Conservation (phyloP, 2,797 vertebrate genomes). For the Rhabdomys pumilio region DNA sequence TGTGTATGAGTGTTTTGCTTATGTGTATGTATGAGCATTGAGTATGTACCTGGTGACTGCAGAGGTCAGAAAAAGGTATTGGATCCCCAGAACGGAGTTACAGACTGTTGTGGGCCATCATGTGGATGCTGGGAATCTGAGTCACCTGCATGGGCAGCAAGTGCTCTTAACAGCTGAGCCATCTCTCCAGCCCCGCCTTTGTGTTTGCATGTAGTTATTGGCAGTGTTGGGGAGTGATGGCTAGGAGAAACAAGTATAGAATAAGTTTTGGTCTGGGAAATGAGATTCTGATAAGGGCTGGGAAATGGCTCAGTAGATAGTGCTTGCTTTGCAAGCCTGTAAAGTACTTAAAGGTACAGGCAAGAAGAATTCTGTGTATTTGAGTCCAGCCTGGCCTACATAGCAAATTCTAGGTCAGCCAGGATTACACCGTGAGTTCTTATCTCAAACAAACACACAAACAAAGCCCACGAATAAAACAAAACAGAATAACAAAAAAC, state of each 20-base stretch:
- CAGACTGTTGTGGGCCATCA: background rate
- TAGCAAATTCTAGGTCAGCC: background rate
- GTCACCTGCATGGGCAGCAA: background rate
- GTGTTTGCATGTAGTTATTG: constrained; percentile 29
- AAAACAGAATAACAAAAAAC: background rate
- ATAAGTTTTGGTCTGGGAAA: background rate
- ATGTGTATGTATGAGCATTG: background rate
- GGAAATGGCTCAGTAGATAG: background rate
- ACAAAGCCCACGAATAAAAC: background rate
- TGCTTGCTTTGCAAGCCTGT: background rate
- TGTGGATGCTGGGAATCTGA: background rate
- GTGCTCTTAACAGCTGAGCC: background rate
- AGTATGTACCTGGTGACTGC: background rate
- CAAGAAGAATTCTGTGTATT: background rate
- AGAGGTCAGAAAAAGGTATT: background rate
- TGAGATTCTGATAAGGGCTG: background rate
- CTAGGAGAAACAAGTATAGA: background rate
- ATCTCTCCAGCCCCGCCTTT: background rate
- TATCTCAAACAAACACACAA: background rate
- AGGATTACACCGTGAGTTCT: background rate
- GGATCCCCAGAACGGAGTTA: background rate
- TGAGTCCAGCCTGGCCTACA: background rate
- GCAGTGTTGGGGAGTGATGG: background rate
- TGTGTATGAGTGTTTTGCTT: background rate
- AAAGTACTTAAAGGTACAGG: background rate